These are phyloP conservation scores for Agrochola litura DNA, from an alignment of 2,888 invertebrate genomes.

Conservation along the genomic window DNA sequence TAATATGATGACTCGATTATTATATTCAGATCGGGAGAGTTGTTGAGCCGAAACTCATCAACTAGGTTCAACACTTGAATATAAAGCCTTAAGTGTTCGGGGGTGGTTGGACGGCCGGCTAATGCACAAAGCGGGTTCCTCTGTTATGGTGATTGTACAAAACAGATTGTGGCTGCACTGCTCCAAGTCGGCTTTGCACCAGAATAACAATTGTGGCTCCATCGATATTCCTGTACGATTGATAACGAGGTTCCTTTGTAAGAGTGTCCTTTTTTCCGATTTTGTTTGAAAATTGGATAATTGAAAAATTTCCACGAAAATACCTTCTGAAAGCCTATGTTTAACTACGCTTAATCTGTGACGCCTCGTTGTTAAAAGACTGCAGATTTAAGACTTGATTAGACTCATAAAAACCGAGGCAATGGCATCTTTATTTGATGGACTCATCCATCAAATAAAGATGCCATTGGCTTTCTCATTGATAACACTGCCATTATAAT, in stretches of 20 bases:
- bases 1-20: conserved; percentile 61
- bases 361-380: background rate
- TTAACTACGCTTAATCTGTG: background rate
- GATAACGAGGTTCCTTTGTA: conserved; percentile 31
- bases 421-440: no score
- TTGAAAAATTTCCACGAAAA: background rate
- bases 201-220: conserved; percentile 73
- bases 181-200: conserved; percentile 51
- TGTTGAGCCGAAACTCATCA: conserved; percentile 67
- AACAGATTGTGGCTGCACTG: conserved; percentile 75
- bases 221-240: conserved; percentile 57
- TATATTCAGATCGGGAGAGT: conserved; percentile 61
- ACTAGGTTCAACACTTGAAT: conserved; percentile 63
- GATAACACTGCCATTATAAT: background rate
- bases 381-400: background rate
- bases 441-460: conserved; percentile 18
- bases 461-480: conserved; percentile 7
- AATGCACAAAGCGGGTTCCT: conserved; percentile 80
- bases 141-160: conserved; percentile 79
- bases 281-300: no score
- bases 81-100: conserved; percentile 65
- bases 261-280: background rate
- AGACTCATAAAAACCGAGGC: background rate
- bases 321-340: background rate
- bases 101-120: conserved; percentile 64